Conservation (phyloP, 1,140 invertebrate genomes). For the Orchesella cincta region DNA sequence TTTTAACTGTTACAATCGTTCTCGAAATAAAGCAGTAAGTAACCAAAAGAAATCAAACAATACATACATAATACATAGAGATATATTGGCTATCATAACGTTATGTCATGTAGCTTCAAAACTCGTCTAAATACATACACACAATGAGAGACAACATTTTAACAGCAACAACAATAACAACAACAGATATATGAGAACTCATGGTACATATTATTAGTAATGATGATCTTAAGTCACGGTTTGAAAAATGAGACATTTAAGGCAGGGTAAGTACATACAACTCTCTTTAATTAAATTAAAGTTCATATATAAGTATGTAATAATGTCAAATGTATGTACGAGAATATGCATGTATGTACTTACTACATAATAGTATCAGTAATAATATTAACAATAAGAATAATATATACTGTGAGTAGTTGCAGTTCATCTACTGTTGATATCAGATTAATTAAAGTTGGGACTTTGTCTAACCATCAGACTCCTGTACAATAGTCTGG, state of each 20-base stretch:
- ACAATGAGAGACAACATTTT: not conserved
- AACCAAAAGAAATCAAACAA: not conserved
- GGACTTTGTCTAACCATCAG: not conserved
- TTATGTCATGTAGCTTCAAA: not conserved
- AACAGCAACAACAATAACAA: slow-evolving; percentile 19
- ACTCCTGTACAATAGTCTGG: not conserved
- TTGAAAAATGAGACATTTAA: slow-evolving; percentile 22
- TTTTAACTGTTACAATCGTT: not conserved
- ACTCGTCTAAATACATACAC: not conserved
- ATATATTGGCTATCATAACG: not conserved
- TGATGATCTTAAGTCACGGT: slow-evolving; percentile 23
- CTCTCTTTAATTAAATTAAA: not conserved
- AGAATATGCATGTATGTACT: not conserved
- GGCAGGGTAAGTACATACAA: slow-evolving; percentile 12
- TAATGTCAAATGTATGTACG: not conserved
- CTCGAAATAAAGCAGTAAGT: not conserved
- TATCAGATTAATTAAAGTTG: not conserved
- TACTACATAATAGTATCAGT: not conserved
- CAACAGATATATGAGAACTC: slow-evolving; percentile 11
- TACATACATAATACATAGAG: not conserved
- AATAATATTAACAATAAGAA: not conserved
- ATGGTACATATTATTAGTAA: slow-evolving; percentile 13
- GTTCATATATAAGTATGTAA: slow-evolving; percentile 9
- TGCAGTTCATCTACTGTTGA: not conserved
- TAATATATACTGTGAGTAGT: not conserved